A percentile compares a stretch with the other conserved stretches of the same genome.
These are phyloP conservation scores for Percina caprodes DNA, from an alignment of 2,113 vertebrate species.

Conservation along the genomic window DNA sequence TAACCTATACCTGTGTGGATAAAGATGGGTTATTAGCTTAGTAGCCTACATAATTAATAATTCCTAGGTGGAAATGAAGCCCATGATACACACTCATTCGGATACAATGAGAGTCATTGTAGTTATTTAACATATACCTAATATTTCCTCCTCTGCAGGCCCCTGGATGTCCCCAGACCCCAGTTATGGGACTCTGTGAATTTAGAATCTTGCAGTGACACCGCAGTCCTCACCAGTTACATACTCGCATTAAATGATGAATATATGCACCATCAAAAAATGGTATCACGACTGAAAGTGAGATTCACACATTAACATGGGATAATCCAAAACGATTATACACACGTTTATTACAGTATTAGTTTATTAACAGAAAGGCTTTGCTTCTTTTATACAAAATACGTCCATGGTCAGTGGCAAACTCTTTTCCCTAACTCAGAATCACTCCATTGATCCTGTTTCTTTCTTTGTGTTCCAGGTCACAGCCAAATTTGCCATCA, in stretches of 20 bases:
- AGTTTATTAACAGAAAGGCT: neutral
- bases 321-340: neutral
- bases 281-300: neutral
- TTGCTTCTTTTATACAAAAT: neutral
- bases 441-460: neutral
- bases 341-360: neutral
- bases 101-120: neutral
- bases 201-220: conserved; percentile 16
- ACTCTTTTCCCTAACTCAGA: neutral
- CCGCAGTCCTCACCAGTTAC: conserved; percentile 10
- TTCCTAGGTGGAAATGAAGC: neutral
- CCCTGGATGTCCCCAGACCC: conserved; percentile 28
- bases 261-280: neutral
- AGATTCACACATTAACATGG: neutral
- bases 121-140: neutral
- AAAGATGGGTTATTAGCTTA: no score
- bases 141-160: conserved; percentile 21
- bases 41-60: neutral
- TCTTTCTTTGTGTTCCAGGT: conserved; percentile 75
- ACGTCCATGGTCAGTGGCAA: neutral
- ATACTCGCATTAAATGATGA: neutral
- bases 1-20: neutral
- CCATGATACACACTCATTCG: neutral
- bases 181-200: conserved; percentile 1
- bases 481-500: conserved; percentile 84